Evolutionary conservation across 2,797 vertebrate genomes (phyloP), one percentile per base, ranked within the genome.

Genomic region (Philypnodon macrostomus): DNA sequence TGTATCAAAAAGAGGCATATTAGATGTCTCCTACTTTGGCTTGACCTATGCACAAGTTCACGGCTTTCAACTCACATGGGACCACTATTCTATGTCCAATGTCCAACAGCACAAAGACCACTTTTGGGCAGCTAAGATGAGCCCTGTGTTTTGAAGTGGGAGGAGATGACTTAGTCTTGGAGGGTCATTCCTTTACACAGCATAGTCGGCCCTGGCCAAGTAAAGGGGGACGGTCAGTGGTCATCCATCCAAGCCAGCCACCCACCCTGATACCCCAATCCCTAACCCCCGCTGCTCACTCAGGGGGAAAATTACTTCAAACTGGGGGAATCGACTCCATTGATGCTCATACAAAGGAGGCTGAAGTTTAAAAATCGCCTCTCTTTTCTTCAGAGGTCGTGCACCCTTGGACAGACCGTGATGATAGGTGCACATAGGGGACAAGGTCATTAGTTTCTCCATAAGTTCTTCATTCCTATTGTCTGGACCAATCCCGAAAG

Each of bases 391-490:
- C n/a, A n/a, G n/a, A n/a, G n/a, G n/a, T n/a, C n/a, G n/a, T 41
- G 63, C 53, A 24, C 70, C 51, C 2, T 14, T 65, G 73, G 58
- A 59, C 61, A 41, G 55, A 29, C 31, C 1, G 31, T 49, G 51
- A 72, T 1, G 71, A 72, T 53, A 52, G 70, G 72, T 80, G 76
- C 66, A 69, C 0, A 26, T 54, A 79, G 73, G 68, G 83, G 83
- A 84, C 81, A 77, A 82, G 79, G 85, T 84, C 85, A 84, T 75
- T 73, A 73, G 78, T 67, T 79, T 82, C 79, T 84, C 76, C 82
- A 77, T 82, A 80, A 83, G 73, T 74, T 80, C 77, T 69, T 55
- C 63, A 62, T 62, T 73, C 68, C 70, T 55, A 79, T 87, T 87
- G 82, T 88, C 58, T 31, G 49, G 18, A 35, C 27, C 62, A 66